These are phyloP conservation scores for Geotria australis DNA, from an alignment of 2,797 vertebrate genomes.

Conservation along the genomic window DNA sequence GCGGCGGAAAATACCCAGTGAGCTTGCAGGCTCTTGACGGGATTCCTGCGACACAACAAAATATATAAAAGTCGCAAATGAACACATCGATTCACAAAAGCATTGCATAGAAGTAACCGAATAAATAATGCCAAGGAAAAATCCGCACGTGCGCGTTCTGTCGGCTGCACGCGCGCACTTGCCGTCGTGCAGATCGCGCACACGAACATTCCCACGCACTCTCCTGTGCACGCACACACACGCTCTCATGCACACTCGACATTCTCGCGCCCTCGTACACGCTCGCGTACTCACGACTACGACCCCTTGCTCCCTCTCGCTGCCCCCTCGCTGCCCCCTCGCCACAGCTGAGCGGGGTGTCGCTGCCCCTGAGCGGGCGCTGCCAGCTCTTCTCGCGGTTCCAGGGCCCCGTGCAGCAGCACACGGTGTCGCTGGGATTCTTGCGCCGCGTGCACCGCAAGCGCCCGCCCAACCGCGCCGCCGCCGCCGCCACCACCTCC, in stretches of 20 bases:
- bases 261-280: neutral
- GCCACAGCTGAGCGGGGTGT: conserved; percentile 51
- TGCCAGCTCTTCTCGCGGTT: conserved; percentile 83
- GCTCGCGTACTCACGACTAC: neutral
- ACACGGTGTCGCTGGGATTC: conserved; percentile 70
- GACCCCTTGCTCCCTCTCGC: neutral
- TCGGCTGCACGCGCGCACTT: too few species aligned
- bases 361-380: conserved; percentile 53
- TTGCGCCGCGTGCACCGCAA: conserved; percentile 54
- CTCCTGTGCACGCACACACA: neutral
- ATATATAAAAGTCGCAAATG: too few species aligned
- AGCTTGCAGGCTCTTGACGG: too few species aligned
- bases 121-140: too few species aligned
- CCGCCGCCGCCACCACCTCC: conserved; percentile 1
- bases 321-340: neutral
- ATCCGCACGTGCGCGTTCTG: too few species aligned
- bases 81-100: too few species aligned
- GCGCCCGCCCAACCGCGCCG: conserved; percentile 35
- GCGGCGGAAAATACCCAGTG: too few species aligned
- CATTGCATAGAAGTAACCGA: too few species aligned
- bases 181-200: too few species aligned
- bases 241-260: neutral
- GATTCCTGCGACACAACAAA: too few species aligned
- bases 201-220: neutral
- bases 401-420: conserved; percentile 73